Conservation (phyloP, 2,797 vertebrate species). For the Tokudaia tokunoshimensis region DNA sequence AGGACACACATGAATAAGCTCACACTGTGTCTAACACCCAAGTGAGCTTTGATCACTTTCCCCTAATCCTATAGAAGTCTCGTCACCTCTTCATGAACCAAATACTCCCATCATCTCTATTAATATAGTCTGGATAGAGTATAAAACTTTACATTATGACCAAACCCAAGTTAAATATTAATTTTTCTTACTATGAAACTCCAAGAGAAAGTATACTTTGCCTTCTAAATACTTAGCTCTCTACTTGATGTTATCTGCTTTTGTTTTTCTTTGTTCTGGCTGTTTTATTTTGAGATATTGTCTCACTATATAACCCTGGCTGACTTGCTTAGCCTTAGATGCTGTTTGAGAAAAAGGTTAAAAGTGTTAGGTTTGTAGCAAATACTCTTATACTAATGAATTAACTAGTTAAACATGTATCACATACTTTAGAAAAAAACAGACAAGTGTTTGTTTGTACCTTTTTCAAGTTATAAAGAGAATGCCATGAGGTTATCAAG, state of each 20-base stretch:
- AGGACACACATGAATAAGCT: not conserved
- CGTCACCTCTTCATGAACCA: not conserved
- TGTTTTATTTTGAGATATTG: not conserved
- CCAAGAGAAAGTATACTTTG: not conserved
- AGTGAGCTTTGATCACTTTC: not conserved
- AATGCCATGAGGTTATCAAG: constrained; percentile 88
- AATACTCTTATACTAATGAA: not conserved
- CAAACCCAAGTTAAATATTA: not conserved
- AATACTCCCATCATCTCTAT: not conserved
- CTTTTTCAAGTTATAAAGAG: constrained; percentile 90
- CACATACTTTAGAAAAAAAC: constrained; percentile 60
- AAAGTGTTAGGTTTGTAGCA: not conserved
- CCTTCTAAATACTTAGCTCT: not conserved
- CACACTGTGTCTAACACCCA: not conserved
- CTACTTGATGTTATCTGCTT: not conserved
- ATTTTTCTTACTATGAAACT: not conserved
- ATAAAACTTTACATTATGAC: not conserved
- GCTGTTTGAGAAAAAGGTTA: not conserved
- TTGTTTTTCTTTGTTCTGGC: not conserved
- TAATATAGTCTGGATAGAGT: not conserved
- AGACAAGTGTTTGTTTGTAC: not conserved
- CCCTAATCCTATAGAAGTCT: not conserved
- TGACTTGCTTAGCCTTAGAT: not conserved
- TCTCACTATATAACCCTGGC: not conserved
- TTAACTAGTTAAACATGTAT: not conserved